Base-by-base conservation (phyloP, 2,797 vertebrate species). In the Moxostoma hubbsi region DNA sequence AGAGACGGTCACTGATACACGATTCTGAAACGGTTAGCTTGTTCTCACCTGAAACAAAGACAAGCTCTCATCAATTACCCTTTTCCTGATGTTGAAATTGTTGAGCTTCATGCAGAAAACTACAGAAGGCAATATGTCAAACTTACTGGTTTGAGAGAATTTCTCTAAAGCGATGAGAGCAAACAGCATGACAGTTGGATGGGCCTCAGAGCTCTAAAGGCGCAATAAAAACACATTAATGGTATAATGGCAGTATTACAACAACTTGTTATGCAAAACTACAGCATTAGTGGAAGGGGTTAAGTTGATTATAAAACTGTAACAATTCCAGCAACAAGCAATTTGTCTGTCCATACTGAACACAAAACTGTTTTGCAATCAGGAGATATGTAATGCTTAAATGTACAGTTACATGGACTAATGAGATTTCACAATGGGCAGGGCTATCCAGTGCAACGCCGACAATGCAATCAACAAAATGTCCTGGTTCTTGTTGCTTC, bases 121-220 rank as follows among this genome's bases (percentile, higher is more conserved):
- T 57, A 0, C 50, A 10, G 54, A 57, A 5, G 2, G 1, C 13
- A 18, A 47, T 13, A 5, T 18, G 46, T 64, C 24, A 79, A 45
- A 94, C 97, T 88, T 95, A 99, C 98, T 99, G 74, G 98, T 99
- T 91, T 99, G 98, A 89, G 98, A 98, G 95, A 99, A 99, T 93
- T 99, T 99, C 90, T 99, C 98, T 94, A 99, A 92, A 79, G 98
- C 98, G 79, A 99, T 99, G 84, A 99, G 96, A 87, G 98, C 97
- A 93, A 99, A 99, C 87, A 99, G 95, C 97, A 99, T 99, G 86
- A 99, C 98, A 24, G 96, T 99, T 0, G 98, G 98, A 77, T 99
- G 98, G 73, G 97, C 96, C 88, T 97, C 96, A 59, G 97, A 94
- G 88, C 96, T 97, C 98, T 99, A 92, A 78, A 75, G 76, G 50